Evolutionary conservation across 2,888 invertebrate genomes (phyloP).

Genomic region (Caenorhabditis wallacei): DNA sequence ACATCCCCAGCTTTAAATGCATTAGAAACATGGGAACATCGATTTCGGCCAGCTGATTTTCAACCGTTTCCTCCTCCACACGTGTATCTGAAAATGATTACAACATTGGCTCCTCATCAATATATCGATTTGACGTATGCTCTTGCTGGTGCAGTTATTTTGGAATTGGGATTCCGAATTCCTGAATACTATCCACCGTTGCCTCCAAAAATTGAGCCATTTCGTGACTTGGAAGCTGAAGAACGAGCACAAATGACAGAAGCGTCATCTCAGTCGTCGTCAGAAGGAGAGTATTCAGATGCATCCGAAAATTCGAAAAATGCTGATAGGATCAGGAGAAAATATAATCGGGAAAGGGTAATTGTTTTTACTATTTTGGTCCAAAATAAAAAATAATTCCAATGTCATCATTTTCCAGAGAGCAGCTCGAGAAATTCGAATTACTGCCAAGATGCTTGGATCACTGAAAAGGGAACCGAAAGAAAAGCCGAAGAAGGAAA

Average conservation of each 20-base stretch:
- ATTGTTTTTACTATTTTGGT: constrained; percentile 8
- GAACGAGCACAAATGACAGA: constrained; percentile 16
- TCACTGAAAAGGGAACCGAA: background rate
- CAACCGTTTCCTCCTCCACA: constrained; percentile 58
- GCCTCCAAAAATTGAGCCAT: constrained; percentile 61
- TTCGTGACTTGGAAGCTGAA: constrained; percentile 16
- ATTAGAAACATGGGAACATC: constrained; percentile 2
- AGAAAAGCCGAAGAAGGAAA: constrained; percentile 21
- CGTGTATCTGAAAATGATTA: constrained; percentile 52
- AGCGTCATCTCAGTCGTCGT: constrained; percentile 55
- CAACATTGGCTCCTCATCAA: constrained; percentile 55
- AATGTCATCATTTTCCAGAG: constrained; percentile 21
- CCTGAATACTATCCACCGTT: constrained; percentile 46
- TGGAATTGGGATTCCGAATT: constrained; percentile 42
- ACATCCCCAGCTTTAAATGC: constrained; percentile 3
- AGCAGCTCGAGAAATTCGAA: constrained; percentile 32
- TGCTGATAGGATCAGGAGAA: background rate
- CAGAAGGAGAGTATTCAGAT: constrained; percentile 61
- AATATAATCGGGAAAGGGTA: constrained; percentile 20
- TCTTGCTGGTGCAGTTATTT: constrained; percentile 49
- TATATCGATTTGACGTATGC: constrained; percentile 61
- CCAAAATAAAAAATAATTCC: background rate
- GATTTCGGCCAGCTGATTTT: constrained; percentile 55
- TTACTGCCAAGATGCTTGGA: background rate
- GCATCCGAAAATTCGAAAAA: constrained; percentile 43